Evolutionary conservation across 2,888 invertebrate genomes (phyloP).

Genomic region (Lamellibrachia satsuma): DNA sequence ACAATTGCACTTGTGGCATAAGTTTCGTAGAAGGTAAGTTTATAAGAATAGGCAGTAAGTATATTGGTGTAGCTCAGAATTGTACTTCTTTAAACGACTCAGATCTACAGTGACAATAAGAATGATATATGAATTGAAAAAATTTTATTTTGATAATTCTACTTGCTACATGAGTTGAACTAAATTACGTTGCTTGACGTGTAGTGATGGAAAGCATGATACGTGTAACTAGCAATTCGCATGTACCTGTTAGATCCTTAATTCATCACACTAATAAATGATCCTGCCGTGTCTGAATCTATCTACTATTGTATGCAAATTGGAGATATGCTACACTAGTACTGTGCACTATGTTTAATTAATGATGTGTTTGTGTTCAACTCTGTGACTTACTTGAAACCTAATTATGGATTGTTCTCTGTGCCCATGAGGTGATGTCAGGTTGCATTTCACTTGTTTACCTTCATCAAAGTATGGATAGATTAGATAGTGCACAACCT

Average conservation of each 20-base stretch:
- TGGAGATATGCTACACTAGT: background rate
- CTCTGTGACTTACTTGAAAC: constrained; percentile 4
- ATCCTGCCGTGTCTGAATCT: background rate
- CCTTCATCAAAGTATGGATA: background rate
- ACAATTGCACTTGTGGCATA: background rate
- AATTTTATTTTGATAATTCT: too few species aligned
- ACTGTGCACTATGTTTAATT: background rate
- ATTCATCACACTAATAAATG: background rate
- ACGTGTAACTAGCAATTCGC: background rate
- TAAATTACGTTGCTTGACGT: background rate
- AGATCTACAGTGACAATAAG: too few species aligned
- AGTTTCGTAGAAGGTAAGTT: background rate
- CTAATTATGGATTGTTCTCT: constrained; percentile 6
- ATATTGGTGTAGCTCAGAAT: background rate
- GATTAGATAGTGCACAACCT: too few species aligned
- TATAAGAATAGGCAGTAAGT: background rate
- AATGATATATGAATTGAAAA: too few species aligned
- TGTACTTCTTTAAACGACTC: background rate
- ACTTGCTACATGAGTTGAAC: background rate
- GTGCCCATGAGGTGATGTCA: background rate
- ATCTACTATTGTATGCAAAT: background rate
- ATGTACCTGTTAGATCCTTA: background rate
- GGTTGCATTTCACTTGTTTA: background rate
- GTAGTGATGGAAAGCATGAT: background rate
- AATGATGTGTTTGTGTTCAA: constrained; percentile 12